Conservation (phyloP, 2,888 invertebrate species). For the Trichopria drosophilae region DNA sequence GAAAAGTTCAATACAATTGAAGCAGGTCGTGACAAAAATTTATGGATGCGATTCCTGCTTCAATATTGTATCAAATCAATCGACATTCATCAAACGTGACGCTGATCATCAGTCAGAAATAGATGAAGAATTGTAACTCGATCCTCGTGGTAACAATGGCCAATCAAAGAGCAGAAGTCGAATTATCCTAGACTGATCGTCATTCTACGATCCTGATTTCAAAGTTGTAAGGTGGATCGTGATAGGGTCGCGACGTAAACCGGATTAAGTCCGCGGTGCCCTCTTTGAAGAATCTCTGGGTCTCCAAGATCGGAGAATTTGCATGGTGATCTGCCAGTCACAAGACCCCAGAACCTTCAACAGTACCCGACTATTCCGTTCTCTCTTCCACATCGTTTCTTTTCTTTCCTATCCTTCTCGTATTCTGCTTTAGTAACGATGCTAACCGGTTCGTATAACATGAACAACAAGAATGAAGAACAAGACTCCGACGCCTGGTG, state of each 20-base stretch:
- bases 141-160: constrained; percentile 38
- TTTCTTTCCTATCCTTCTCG: too few species aligned
- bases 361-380: neutral
- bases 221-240: constrained; percentile 22
- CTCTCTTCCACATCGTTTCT: neutral
- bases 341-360: constrained; percentile 4
- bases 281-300: constrained; percentile 33
- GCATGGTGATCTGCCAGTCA: constrained; percentile 37
- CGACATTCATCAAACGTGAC: too few species aligned
- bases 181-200: constrained; percentile 38
- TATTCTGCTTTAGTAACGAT: too few species aligned
- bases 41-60: too few species aligned
- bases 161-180: constrained; percentile 38
- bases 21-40: too few species aligned
- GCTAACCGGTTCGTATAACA: constrained; percentile 23
- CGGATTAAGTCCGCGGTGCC: constrained; percentile 36
- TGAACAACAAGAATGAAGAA: constrained; percentile 17
- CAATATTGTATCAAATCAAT: too few species aligned
- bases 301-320: constrained; percentile 37
- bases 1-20: too few species aligned
- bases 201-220: constrained; percentile 16
- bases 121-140: constrained; percentile 37
- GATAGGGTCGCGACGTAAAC: too few species aligned
- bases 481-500: constrained; percentile 14
- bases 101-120: too few species aligned